Evolutionary conservation across 1,140 invertebrate genomes (phyloP), one percentile per base, ranked within the genome.

Genomic region (Saccostrea echinata): DNA sequence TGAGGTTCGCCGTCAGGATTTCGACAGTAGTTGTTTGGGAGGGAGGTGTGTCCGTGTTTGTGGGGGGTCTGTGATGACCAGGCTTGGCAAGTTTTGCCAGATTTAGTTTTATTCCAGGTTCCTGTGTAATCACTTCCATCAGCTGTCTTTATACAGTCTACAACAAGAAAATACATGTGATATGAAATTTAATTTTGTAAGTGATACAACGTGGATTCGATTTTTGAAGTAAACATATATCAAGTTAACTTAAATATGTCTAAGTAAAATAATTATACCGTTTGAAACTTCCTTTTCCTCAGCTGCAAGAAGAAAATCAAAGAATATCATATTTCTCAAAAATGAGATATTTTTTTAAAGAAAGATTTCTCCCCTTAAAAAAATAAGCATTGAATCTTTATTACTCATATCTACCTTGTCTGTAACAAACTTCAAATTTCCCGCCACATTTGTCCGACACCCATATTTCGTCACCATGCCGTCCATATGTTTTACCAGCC

Each of bases 1-100:
- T 96, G 96, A 93, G 98, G 97, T 94, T 98, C 97, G 9, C 97
- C 98, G 6, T 98, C 98, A 6, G 98, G 98, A 96, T 99, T 99
- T 91, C 98, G 96, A 94, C 98, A 99, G 93, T 97, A 98, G 95
- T 99, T 99, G 3, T 98, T 97, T 92, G 97, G 95, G 4, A 97
- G 97, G 51, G 16, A 18, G 85, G 43, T 64, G 11, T 57, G 35
- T 57, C 53, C 21, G 71, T 91, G 91, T 30, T 71, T 57, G 76
- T 91, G 89, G 21, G 91, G 91, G 9, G 13, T 76, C 61, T 90
- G 89, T 18, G 76, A 84, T 52, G 86, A 84, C 91, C 91, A 92
- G 18, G 88, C 51, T 82, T 92, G 91, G 80, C 91, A 92, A 9
- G 76, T 86, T 30, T 80, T 86, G 11, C 91, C 91, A 64, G 35